Conservation (phyloP, 2,888 invertebrate genomes). For the Dione vanillae region DNA sequence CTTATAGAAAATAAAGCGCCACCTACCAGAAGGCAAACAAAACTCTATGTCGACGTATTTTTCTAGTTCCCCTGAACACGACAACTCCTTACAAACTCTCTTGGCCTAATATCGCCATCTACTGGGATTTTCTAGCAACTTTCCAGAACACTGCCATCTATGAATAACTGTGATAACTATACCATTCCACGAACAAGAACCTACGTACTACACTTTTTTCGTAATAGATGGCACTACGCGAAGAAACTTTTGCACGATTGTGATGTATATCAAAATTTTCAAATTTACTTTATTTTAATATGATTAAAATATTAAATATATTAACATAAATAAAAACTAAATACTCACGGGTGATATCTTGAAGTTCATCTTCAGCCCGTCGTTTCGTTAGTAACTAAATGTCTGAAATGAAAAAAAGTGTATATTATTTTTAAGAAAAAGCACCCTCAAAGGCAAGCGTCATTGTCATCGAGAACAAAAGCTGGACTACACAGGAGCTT, state of each 20-base stretch:
- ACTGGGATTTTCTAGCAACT: conserved; percentile 11
- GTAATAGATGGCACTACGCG: conserved; percentile 66
- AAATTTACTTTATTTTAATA: conserved; percentile 9
- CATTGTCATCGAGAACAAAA: conserved; percentile 48
- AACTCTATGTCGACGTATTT: neutral
- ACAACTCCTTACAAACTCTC: conserved; percentile 23
- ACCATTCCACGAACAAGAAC: neutral
- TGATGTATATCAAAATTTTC: conserved; percentile 55
- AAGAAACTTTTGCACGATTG: conserved; percentile 50
- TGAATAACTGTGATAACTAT: conserved; percentile 17
- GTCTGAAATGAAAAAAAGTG: conserved; percentile 46
- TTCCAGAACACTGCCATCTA: conserved; percentile 48
- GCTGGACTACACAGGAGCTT: conserved; percentile 42
- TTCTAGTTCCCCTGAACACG: neutral
- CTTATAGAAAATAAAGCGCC: conserved; percentile 40
- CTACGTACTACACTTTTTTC: conserved; percentile 32
- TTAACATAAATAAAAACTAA: conserved; percentile 41
- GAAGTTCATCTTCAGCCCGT: conserved; percentile 62
- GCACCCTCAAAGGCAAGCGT: conserved; percentile 43
- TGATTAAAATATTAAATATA: conserved; percentile 1
- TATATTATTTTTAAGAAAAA: conserved; percentile 40
- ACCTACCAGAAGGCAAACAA: conserved; percentile 61
- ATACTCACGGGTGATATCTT: conserved; percentile 78
- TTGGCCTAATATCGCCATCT: conserved; percentile 38
- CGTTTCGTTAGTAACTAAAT: conserved; percentile 45